phyloP scores from a whole-genome alignment of 2,888 invertebrate species.

The Melipona beecheii region DNA sequence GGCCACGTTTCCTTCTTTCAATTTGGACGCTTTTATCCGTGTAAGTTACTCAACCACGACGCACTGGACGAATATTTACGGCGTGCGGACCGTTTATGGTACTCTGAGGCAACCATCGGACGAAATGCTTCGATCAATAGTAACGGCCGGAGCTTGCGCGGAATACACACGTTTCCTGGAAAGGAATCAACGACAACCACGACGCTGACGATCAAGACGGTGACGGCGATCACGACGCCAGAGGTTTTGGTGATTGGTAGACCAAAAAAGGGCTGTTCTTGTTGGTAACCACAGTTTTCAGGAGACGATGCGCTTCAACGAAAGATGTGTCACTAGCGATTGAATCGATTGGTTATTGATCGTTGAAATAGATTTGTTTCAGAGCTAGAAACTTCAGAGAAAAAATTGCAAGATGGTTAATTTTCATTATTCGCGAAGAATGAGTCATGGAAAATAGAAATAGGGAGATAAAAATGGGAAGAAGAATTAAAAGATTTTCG shows the following conservation, averaged over 20 bases:
- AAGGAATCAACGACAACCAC: conserved; percentile 38
- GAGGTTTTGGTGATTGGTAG: not conserved
- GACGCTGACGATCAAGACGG: conserved; percentile 32
- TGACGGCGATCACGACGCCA: conserved; percentile 13
- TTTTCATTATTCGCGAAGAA: not conserved
- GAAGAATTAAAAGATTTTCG: not conserved
- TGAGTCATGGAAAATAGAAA: not conserved
- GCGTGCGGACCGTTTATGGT: conserved; percentile 72
- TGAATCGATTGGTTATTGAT: conserved; percentile 36
- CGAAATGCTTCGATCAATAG: conserved; percentile 78
- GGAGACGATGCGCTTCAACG: conserved; percentile 28
- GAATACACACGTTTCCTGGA: conserved; percentile 34
- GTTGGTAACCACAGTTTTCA: conserved; percentile 34
- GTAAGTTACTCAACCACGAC: conserved; percentile 57
- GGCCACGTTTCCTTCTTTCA: conserved; percentile 64
- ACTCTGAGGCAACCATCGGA: conserved; percentile 69
- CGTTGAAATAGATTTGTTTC: too few relatives aligned
- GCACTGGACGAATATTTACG: conserved; percentile 75
- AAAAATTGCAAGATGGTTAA: not conserved
- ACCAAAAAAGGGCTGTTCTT: not conserved
- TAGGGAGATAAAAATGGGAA: not conserved
- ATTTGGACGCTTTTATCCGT: conserved; percentile 49
- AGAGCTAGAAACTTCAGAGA: not conserved
- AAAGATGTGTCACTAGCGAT: conserved; percentile 19
- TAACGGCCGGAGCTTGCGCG: conserved; percentile 78